Evolutionary conservation across 2,888 invertebrate species (phyloP).

Genomic region (Mayetiola destructor): DNA sequence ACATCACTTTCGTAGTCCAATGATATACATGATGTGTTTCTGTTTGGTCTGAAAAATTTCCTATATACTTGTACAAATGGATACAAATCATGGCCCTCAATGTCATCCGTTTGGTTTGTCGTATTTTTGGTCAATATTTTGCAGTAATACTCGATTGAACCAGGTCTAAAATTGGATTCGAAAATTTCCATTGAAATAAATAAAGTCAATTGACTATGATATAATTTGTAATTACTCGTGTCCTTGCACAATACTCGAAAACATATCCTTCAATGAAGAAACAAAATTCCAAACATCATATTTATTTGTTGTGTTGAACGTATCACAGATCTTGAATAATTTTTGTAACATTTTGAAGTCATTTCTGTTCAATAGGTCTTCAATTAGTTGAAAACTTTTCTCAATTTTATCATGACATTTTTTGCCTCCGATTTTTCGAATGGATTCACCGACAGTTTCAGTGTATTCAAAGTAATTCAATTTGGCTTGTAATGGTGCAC

Average conservation of each 20-base stretch:
- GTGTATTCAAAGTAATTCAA: slow-evolving; percentile 16
- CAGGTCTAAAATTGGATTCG: slow-evolving; percentile 21
- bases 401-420: slow-evolving; percentile 14
- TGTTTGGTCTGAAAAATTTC: neutral
- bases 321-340: slow-evolving; percentile 15
- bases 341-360: neutral
- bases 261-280: slow-evolving; percentile 13
- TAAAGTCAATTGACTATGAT: neutral
- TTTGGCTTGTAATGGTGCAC: slow-evolving; percentile 40
- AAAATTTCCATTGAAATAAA: neutral
- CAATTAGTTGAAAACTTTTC: slow-evolving; percentile 15
- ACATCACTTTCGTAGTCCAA: neutral
- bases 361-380: slow-evolving; percentile 11
- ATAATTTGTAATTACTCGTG: slow-evolving; percentile 11
- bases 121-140: slow-evolving; percentile 18
- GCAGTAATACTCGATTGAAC: slow-evolving; percentile 23
- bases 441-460: slow-evolving; percentile 16
- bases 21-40: neutral
- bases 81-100: neutral
- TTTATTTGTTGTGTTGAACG: neutral
- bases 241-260: slow-evolving; percentile 15
- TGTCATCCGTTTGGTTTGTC: neutral
- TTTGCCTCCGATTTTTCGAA: slow-evolving; percentile 15
- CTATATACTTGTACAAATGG: neutral
- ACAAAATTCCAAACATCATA: slow-evolving; percentile 15